phyloP scores from a whole-genome alignment of 2,113 vertebrate species.

The Pycnonotus jocosus region DNA sequence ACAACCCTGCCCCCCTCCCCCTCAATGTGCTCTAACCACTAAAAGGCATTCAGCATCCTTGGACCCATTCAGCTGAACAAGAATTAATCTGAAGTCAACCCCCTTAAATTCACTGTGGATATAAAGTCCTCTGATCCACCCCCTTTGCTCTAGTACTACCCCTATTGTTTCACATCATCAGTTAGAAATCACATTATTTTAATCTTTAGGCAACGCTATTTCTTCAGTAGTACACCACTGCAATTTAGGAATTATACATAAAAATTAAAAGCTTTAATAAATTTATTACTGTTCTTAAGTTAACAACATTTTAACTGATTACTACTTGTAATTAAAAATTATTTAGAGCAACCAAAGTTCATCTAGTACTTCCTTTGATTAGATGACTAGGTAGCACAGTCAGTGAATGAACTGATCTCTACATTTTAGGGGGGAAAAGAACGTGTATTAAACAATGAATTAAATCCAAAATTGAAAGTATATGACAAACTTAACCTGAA shows the following conservation, averaged over 20 bases:
- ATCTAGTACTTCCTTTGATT: neutral
- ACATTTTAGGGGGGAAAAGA: too few species aligned
- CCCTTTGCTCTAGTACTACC: neutral
- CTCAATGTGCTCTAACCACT: neutral
- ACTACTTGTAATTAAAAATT: neutral
- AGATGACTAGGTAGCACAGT: neutral
- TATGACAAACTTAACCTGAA: neutral
- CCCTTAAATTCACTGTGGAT: fast-evolving
- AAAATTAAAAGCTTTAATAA: neutral
- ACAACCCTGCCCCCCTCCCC: too few species aligned
- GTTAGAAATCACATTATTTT: neutral
- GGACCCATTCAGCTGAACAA: neutral
- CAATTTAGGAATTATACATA: neutral
- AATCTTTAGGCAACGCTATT: neutral
- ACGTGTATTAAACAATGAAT: neutral
- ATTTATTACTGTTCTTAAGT: neutral
- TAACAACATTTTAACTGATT: neutral
- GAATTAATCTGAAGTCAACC: neutral
- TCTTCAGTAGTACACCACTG: neutral
- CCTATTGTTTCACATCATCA: neutral
- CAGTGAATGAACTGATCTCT: neutral
- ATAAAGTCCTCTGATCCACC: neutral
- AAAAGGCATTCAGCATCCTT: neutral
- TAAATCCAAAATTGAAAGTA: neutral
- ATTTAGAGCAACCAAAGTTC: neutral